phyloP scores from a whole-genome alignment of 2,113 vertebrate species.

The Oxygymnocypris stewartii region DNA sequence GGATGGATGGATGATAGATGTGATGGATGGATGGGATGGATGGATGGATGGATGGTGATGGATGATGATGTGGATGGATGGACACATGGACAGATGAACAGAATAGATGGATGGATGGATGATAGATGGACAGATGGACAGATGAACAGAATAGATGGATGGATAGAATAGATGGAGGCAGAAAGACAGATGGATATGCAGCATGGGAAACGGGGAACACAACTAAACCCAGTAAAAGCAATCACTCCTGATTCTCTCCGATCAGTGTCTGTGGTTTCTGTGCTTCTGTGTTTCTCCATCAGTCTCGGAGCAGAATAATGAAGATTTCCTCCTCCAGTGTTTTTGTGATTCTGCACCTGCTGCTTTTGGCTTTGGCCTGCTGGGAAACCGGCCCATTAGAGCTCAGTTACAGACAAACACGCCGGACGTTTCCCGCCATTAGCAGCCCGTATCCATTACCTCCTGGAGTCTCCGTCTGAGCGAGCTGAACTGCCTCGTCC shows the following conservation, averaged over 20 bases:
- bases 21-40: too few relatives aligned
- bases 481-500: background rate
- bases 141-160: too few relatives aligned
- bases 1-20: too few relatives aligned
- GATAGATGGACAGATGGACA: background rate
- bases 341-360: conserved; percentile 61
- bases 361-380: conserved; percentile 57
- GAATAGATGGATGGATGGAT: background rate
- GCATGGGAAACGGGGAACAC: background rate
- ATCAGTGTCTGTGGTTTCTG: background rate
- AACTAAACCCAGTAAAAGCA: too few relatives aligned
- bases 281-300: background rate
- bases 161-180: too few relatives aligned
- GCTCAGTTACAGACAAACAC: conserved; percentile 59
- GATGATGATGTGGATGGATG: too few relatives aligned
- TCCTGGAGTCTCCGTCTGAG: background rate
- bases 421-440: conserved; percentile 30
- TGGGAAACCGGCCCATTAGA: conserved; percentile 61
- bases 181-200: background rate
- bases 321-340: conserved; percentile 8
- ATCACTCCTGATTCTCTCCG: background rate
- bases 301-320: conserved; percentile 3
- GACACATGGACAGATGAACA: too few relatives aligned
- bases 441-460: conserved; percentile 41
- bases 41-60: too few relatives aligned